Conservation (phyloP, 2,113 vertebrate genomes). For the Columba livia region DNA sequence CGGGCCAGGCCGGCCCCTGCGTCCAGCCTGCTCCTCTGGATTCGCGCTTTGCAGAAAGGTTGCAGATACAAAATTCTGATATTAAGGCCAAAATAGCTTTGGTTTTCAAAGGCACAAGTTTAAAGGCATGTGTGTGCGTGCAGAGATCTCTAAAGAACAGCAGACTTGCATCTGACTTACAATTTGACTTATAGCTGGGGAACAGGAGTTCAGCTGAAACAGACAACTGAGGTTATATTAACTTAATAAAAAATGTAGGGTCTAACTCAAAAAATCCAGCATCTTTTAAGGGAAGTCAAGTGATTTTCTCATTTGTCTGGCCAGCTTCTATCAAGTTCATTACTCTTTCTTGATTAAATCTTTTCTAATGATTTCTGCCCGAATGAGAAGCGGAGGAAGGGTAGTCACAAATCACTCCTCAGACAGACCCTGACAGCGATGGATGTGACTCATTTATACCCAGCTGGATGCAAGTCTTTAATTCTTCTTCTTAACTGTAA, state of each 20-base stretch:
- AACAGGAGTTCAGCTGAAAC: background rate
- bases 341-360: slow-evolving; percentile 51
- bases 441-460: background rate
- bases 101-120: background rate
- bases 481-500: background rate
- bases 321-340: slow-evolving; percentile 18
- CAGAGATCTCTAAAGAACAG: background rate
- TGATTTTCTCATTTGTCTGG: slow-evolving; percentile 12
- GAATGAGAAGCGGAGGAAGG: background rate
- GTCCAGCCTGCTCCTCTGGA: background rate
- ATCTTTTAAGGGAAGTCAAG: background rate
- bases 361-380: slow-evolving; percentile 31
- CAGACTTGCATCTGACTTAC: background rate
- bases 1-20: background rate
- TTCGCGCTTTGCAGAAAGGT: background rate
- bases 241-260: background rate
- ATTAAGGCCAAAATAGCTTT: background rate
- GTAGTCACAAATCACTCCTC: background rate
- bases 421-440: slow-evolving; percentile 3
- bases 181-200: background rate
- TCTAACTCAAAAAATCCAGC: background rate
- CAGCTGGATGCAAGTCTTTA: background rate
- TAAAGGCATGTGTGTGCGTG: background rate
- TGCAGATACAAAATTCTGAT: background rate
- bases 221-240: background rate